A percentile compares a stretch with the other conserved stretches of the same genome.
Evolutionary conservation across 2,113 vertebrate species (phyloP).

Genomic region (Gymnarchus niloticus): DNA sequence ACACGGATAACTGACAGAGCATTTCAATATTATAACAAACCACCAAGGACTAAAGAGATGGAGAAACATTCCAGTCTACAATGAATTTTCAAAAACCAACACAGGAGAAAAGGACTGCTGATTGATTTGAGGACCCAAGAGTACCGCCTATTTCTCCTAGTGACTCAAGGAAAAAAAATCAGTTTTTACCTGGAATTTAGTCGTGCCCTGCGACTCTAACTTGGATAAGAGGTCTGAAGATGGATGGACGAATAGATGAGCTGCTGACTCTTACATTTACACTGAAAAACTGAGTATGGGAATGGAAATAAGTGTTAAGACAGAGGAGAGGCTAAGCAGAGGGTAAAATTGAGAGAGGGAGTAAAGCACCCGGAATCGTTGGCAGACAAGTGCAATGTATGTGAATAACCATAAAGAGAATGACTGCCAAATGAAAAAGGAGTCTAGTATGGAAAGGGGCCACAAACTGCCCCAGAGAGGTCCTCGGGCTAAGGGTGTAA

Average conservation of each 20-base stretch:
- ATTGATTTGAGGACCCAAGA: neutral
- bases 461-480: neutral
- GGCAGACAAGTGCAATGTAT: neutral
- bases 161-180: neutral
- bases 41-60: neutral
- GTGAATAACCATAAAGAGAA: neutral
- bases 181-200: neutral
- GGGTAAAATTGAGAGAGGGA: neutral
- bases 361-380: too few species aligned
- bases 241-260: neutral
- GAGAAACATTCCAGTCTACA: neutral
- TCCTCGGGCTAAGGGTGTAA: neutral
- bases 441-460: neutral
- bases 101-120: neutral
- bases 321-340: neutral
- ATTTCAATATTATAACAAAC: neutral
- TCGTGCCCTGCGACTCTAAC: neutral
- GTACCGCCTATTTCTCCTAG: neutral
- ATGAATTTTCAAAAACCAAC: neutral
- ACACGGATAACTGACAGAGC: neutral
- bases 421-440: neutral
- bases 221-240: neutral
- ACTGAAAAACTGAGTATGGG: neutral
- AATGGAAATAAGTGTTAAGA: neutral
- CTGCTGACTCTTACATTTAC: neutral